phyloP scores from a whole-genome alignment of 2,888 invertebrate genomes.

The Lampropteryx suffumata region DNA sequence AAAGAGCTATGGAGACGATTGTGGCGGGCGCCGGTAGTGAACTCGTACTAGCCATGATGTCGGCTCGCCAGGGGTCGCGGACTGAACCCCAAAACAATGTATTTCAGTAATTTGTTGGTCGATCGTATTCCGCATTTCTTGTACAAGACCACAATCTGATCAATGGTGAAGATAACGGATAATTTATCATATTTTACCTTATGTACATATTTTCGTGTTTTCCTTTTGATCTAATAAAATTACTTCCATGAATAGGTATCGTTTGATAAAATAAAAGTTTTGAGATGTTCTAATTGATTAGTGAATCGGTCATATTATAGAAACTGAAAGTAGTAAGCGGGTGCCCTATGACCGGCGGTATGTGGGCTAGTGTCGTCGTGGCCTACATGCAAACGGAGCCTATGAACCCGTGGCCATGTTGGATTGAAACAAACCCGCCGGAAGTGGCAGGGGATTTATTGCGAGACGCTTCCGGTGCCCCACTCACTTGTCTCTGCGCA shows the following conservation, averaged over 20 bases:
- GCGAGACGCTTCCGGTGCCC: constrained; percentile 60
- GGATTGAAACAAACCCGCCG: constrained; percentile 51
- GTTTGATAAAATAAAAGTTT: too few species aligned
- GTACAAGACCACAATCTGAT: too few species aligned
- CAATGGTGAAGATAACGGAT: too few species aligned
- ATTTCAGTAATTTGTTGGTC: too few species aligned
- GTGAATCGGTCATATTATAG: neutral
- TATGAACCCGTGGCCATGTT: constrained; percentile 50
- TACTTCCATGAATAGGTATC: too few species aligned
- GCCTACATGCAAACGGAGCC: constrained; percentile 26
- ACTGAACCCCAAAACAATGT: constrained; percentile 30
- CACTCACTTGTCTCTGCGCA: constrained; percentile 63
- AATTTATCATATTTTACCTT: too few species aligned
- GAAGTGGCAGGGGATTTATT: constrained; percentile 67
- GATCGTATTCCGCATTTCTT: too few species aligned
- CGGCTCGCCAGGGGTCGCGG: constrained; percentile 19
- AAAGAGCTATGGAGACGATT: constrained; percentile 69
- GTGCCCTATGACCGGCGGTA: constrained; percentile 15
- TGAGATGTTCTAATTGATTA: too few species aligned
- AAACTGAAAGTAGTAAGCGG: constrained; percentile 8
- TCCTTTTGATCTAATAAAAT: too few species aligned
- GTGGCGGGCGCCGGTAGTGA: constrained; percentile 49
- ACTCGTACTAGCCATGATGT: constrained; percentile 20
- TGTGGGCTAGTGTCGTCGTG: constrained; percentile 20
- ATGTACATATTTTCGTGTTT: too few species aligned